Evolutionary conservation across 2,113 vertebrate species (phyloP), one percentile per base, ranked within the genome.

Genomic region (Fulica atra): DNA sequence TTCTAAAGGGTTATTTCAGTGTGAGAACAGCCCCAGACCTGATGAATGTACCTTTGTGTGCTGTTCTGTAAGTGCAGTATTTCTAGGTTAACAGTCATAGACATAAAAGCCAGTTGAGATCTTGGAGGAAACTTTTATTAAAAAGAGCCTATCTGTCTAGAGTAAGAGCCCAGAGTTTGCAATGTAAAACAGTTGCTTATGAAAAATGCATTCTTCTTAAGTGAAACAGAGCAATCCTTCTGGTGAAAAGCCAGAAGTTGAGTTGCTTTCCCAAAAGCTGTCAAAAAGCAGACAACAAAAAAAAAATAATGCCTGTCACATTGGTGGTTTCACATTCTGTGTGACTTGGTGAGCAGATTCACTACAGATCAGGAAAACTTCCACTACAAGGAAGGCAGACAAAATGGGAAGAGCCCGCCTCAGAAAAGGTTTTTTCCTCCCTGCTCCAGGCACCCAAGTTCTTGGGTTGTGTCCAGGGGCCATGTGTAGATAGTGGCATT

Each of bases 121-220:
- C 77, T 91, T 53, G 56, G 35, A 88, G 69, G 40, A 65, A 95
- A 81, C 69, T 84, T 84, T 90, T 79, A 61, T 94, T 92, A 84
- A 95, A 92, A 96, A 63, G 88, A 79, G 48, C 81, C 82, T 83
- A 35, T 94, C 79, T 94, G 72, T 94, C 92, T 96, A 76, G 69
- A 93, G 74, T 84, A 78, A 71, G 38, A 89, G 35, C 48, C 16
- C 23, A 26, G 48, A 82, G 77, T 91, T 89, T 92, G 93, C 95
- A 95, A 94, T 91, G 95, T 95, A 96, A 94, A 96, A 64, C 57
- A 91, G 65, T 51, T 95, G 54, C 95, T 88, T 93, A 86, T 93
- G 95, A 93, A 95, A 94, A 95, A 91, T 76, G 7, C 61, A 91
- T 95, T 86, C 70, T 76, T 80, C 54, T 40, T 73, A 81, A 89